Evolutionary conservation across 2,888 invertebrate species (phyloP).

Genomic region (Bombylius discolor): DNA sequence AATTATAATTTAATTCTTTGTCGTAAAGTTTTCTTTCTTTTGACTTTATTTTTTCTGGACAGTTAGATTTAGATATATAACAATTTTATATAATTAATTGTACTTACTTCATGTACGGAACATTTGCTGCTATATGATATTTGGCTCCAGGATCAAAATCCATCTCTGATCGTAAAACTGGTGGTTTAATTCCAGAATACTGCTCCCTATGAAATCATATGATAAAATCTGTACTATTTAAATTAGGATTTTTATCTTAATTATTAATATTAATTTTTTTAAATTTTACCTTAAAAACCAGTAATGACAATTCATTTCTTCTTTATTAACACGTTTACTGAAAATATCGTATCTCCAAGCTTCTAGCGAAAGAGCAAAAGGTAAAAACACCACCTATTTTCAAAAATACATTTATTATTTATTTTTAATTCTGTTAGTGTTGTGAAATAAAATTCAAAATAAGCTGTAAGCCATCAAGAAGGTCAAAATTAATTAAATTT

Average conservation of each 20-base stretch:
- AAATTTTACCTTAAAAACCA: slow-evolving; percentile 59
- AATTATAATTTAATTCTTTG: too few species aligned
- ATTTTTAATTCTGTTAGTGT: too few species aligned
- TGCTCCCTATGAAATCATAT: slow-evolving; percentile 46
- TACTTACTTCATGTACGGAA: slow-evolving; percentile 78
- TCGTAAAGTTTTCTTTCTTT: too few species aligned
- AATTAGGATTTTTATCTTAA: too few species aligned
- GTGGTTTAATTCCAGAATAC: slow-evolving; percentile 76
- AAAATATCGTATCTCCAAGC: slow-evolving; percentile 80
- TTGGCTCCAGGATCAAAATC: slow-evolving; percentile 91
- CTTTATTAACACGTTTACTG: slow-evolving; percentile 55
- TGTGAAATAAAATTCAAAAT: too few species aligned
- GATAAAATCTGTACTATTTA: neutral
- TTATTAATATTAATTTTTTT: neutral
- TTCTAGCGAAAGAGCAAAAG: slow-evolving; percentile 73
- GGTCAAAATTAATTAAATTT: neutral
- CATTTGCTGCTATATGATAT: slow-evolving; percentile 83
- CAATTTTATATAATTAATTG: too few species aligned
- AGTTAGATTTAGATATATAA: too few species aligned
- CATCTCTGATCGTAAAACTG: slow-evolving; percentile 67
- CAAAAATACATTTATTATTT: too few species aligned
- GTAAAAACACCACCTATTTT: slow-evolving; percentile 47
- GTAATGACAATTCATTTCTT: slow-evolving; percentile 78
- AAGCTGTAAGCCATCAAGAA: neutral
- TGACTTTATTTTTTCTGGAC: too few species aligned